Percentiles rank a stretch among this genome's conserved stretches.
Conservation (phyloP, 64 coral and sea anemone species). For the Platygyra sinensis region DNA sequence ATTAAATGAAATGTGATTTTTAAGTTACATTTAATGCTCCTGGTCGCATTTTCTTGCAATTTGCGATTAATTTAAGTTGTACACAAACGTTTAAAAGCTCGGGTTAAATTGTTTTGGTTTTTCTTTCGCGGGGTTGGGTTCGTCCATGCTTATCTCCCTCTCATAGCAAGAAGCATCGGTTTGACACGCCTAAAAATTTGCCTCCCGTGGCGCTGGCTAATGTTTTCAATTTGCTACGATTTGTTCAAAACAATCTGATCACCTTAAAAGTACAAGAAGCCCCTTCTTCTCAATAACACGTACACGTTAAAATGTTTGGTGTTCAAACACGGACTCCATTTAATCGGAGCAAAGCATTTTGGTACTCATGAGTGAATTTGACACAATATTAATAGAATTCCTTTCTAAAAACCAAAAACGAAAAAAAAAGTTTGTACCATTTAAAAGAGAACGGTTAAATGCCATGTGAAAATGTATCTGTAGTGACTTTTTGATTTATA, state of each 20-base stretch:
- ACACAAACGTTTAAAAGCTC: conserved; percentile 46
- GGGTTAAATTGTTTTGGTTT: conserved; percentile 53
- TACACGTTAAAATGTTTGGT: not conserved
- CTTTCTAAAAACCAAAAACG: not conserved
- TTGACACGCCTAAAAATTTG: conserved; percentile 32
- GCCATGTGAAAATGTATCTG: not conserved
- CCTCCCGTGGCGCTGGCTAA: conserved; percentile 5
- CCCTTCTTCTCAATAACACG: not conserved
- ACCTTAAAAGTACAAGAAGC: conserved; percentile 3
- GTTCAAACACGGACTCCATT: conserved; percentile 23
- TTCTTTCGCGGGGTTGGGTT: conserved; percentile 21
- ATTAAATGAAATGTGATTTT: conserved; percentile 71
- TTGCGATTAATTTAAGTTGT: conserved; percentile 73
- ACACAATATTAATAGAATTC: conserved; percentile 4
- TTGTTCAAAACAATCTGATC: conserved; percentile 21
- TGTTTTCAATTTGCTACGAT: conserved; percentile 29
- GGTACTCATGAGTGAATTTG: not conserved
- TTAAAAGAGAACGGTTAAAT: not conserved
- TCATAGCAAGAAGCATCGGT: conserved; percentile 9
- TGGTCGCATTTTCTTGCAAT: conserved; percentile 63
- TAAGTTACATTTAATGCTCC: conserved; percentile 40
- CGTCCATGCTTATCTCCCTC: not conserved
- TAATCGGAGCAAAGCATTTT: not conserved
- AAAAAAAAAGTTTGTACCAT: not conserved
- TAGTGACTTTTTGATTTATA: not conserved